phyloP scores from a whole-genome alignment of 2,113 vertebrate species.

The Gallinago jamesoni region DNA sequence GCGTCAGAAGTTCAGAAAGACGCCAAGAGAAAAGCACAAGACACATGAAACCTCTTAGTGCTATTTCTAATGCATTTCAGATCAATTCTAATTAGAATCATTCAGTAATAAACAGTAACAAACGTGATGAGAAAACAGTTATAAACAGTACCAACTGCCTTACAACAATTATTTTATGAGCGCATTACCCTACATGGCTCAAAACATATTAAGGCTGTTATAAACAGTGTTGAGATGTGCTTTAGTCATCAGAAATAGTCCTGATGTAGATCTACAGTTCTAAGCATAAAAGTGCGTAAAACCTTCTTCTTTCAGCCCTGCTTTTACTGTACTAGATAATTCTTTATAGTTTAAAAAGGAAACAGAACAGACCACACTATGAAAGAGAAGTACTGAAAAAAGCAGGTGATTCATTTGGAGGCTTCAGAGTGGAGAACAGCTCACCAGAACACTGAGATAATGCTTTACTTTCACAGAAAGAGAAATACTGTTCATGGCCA shows the following conservation, averaged over 20 bases:
- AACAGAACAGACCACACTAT: not conserved
- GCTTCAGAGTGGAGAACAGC: not conserved
- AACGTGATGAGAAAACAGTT: not conserved
- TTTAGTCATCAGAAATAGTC: not conserved
- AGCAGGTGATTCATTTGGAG: not conserved
- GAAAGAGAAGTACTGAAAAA: not conserved
- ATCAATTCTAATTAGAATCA: not conserved
- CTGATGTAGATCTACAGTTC: not conserved
- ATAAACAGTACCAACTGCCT: not conserved
- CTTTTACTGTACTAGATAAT: not conserved
- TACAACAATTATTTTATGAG: conserved; percentile 5
- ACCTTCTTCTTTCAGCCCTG: not conserved
- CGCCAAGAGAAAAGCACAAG: not conserved
- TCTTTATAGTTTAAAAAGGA: not conserved
- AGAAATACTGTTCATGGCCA: not conserved
- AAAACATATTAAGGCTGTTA: not conserved
- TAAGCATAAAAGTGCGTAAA: not conserved
- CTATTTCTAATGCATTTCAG: conserved; percentile 19
- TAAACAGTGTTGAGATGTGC: not conserved
- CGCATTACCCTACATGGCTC: not conserved
- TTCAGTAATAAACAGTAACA: not conserved
- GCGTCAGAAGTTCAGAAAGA: not conserved
- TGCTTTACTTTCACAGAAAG: not conserved
- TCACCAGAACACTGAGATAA: not conserved
- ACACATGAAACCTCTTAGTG: not conserved